phyloP scores from a whole-genome alignment of 1,140 invertebrate species.

The Scaptomyza graminum region DNA sequence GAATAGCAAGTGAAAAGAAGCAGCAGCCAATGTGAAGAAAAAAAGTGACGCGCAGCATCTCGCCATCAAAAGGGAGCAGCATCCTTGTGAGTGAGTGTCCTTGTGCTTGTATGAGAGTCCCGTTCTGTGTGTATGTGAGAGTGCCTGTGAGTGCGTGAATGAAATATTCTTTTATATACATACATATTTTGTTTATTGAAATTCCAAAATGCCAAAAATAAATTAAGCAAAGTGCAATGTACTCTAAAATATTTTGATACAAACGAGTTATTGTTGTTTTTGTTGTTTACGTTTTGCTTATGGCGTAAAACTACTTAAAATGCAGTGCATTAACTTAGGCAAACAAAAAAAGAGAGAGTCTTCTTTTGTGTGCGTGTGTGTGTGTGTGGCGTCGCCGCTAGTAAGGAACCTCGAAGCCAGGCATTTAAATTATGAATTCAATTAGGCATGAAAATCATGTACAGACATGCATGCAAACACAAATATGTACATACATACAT shows the following conservation, averaged over 20 bases:
- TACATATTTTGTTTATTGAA: conserved; percentile 37
- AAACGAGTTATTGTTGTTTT: conserved; percentile 17
- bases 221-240: conserved; percentile 7
- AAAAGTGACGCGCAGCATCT: conserved; percentile 38
- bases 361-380: conserved; percentile 12
- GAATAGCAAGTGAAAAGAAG: conserved; percentile 1
- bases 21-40: conserved; percentile 23
- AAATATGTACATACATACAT: neutral
- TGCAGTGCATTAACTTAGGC: conserved; percentile 2
- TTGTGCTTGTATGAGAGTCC: conserved; percentile 16
- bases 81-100: conserved; percentile 55
- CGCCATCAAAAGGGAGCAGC: conserved; percentile 43
- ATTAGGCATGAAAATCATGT: conserved; percentile 27
- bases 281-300: neutral
- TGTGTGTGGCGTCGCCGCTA: conserved; percentile 10
- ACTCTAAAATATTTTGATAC: neutral
- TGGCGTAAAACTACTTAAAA: conserved; percentile 30
- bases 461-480: conserved; percentile 1
- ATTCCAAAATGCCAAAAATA: conserved; percentile 18
- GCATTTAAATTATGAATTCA: conserved; percentile 29
- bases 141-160: conserved; percentile 25
- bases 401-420: conserved; percentile 21
- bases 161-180: conserved; percentile 32
- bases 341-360: conserved; percentile 1
- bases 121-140: conserved; percentile 27